Percentiles rank a stretch among this genome's conserved stretches.
Evolutionary conservation across 2,113 vertebrate species (phyloP).

Genomic region (Osmerus eperlanus): DNA sequence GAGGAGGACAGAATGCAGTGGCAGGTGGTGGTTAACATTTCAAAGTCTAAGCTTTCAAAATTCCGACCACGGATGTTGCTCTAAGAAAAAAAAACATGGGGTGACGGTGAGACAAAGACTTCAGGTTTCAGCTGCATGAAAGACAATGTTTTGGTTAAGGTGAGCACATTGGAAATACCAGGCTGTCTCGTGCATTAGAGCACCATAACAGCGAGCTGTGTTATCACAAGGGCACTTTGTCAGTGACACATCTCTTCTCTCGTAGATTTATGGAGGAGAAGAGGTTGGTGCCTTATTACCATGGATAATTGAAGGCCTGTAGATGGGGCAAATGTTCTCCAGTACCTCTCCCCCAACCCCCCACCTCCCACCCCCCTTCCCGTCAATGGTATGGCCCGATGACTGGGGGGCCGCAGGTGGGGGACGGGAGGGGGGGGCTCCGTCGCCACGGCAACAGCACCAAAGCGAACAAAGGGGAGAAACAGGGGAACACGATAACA

Average conservation of each 20-base stretch:
- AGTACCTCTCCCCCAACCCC: slow-evolving; percentile 8
- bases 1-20: slow-evolving; percentile 32
- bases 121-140: slow-evolving; percentile 32
- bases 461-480: slow-evolving; percentile 78
- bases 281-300: slow-evolving; percentile 52
- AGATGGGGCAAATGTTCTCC: slow-evolving; percentile 2
- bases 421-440: slow-evolving; percentile 31
- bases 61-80: slow-evolving; percentile 1
- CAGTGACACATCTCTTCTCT: slow-evolving; percentile 44
- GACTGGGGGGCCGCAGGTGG: slow-evolving; percentile 58
- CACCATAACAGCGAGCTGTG: slow-evolving; percentile 39
- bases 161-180: slow-evolving; percentile 15
- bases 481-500: slow-evolving; percentile 66
- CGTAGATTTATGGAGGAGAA: slow-evolving; percentile 51
- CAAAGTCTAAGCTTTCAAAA: slow-evolving; percentile 32
- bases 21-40: slow-evolving; percentile 61
- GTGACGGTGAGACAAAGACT: slow-evolving; percentile 20
- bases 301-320: not conserved
- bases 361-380: not conserved
- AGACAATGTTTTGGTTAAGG: slow-evolving; percentile 17
- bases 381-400: slow-evolving; percentile 65
- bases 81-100: slow-evolving; percentile 9
- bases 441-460: slow-evolving; percentile 73
- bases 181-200: slow-evolving; percentile 33
- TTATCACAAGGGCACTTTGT: slow-evolving; percentile 63